These are phyloP conservation scores for Nemoura dubitans DNA, from an alignment of 2,888 invertebrate species.

Conservation along the genomic window DNA sequence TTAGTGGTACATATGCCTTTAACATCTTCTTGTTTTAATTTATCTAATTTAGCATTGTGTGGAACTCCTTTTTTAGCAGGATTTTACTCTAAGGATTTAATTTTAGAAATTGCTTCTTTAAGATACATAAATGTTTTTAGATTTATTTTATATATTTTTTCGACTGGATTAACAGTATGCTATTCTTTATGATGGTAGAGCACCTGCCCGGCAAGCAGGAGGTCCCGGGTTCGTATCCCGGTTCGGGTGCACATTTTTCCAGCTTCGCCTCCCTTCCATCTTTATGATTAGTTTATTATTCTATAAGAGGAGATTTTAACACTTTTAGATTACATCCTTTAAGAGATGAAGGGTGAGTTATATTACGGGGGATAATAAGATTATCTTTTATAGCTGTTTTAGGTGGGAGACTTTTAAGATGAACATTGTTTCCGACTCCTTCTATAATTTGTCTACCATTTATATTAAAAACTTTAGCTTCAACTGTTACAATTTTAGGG, in stretches of 20 bases:
- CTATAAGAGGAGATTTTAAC: slow-evolving; percentile 58
- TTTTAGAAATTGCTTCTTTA: slow-evolving; percentile 67
- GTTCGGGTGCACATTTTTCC: too few species aligned
- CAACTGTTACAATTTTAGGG: slow-evolving; percentile 63
- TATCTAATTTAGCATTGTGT: slow-evolving; percentile 70
- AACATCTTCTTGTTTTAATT: slow-evolving; percentile 61
- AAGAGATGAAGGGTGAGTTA: slow-evolving; percentile 55
- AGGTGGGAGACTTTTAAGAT: slow-evolving; percentile 66
- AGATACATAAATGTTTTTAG: slow-evolving; percentile 65
- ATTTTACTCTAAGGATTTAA: slow-evolving; percentile 73
- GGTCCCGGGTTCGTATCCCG: too few species aligned
- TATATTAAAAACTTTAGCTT: slow-evolving; percentile 65
- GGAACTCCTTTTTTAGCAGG: slow-evolving; percentile 68
- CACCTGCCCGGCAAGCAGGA: too few species aligned
- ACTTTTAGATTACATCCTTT: slow-evolving; percentile 21
- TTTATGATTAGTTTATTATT: slow-evolving; percentile 67
- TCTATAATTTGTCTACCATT: slow-evolving; percentile 65
- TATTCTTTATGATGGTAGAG: too few species aligned
- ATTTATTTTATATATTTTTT: slow-evolving; percentile 67
- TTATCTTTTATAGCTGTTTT: slow-evolving; percentile 65
- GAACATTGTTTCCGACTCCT: slow-evolving; percentile 55
- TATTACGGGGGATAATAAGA: slow-evolving; percentile 62
- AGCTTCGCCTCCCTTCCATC: too few species aligned
- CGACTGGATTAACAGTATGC: slow-evolving; percentile 66
- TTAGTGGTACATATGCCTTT: slow-evolving; percentile 58